Base-by-base conservation (phyloP, 2,113 vertebrate species). In the Mustelus asterias region DNA sequence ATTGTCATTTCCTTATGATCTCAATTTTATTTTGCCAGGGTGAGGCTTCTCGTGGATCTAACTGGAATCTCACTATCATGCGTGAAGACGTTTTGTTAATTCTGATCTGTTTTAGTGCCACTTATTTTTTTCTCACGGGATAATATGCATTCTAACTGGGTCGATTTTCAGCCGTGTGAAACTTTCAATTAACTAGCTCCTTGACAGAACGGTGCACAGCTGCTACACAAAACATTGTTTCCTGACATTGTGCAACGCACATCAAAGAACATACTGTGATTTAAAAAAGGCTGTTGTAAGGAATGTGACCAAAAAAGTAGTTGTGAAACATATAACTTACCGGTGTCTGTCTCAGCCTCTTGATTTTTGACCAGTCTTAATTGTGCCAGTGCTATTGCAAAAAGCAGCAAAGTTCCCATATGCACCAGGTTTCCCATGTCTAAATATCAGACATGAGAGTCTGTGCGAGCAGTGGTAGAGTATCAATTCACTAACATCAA, bases 371-470 rank as follows among this genome's bases (percentile, higher is more conserved):
- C 86, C 96, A 97, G 97, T 96, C 97, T 96, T 96, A 97, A 97
- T 93, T 96, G 97, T 96, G 97, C 98, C 96, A 98, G 96, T 96
- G 98, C 97, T 97, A 97, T 97, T 67, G 97, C 96, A 69, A 98
- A 97, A 96, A 97, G 96, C 96, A 98, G 97, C 95, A 98, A 97
- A 97, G 97, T 97, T 96, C 97, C 97, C 94, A 95, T 97, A 96
- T 97, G 97, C 95, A 96, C 97, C 97, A 97, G 97, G 96, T 96
- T 94, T 98, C 98, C 98, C 97, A 96, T 96, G 97, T 97, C 98
- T 98, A 96, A 96, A 96, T 97, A 96, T 96, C 95, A 97, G 97
- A 97, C 98, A 97, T 97, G 97, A 96, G 97, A 96, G 96, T 97
- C 92, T 95, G 97, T 98, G 96, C 97, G 96, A 96, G 1, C 96